phyloP scores from a whole-genome alignment of 2,113 vertebrate species.

The Cyprinus carpio region DNA sequence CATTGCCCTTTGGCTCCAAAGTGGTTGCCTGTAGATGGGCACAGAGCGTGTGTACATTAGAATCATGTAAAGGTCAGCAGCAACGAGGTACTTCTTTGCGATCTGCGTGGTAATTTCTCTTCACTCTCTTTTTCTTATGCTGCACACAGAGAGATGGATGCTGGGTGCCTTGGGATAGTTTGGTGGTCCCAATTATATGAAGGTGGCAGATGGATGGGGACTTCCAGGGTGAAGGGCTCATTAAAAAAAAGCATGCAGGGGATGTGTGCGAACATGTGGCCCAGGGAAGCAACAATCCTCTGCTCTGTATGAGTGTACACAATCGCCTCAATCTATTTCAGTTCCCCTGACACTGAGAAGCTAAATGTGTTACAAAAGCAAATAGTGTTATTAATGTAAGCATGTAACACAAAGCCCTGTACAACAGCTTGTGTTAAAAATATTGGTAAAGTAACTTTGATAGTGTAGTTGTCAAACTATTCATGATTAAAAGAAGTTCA shows the following conservation, averaged over 20 bases:
- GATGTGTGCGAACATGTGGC: not conserved
- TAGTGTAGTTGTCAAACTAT: not conserved
- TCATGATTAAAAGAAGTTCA: not conserved
- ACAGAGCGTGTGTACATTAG: not conserved
- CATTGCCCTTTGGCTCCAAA: not conserved
- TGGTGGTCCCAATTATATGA: conserved; percentile 65
- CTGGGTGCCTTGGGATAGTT: conserved; percentile 55
- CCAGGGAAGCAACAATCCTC: not conserved
- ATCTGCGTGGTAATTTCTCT: not conserved
- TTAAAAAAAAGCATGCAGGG: conserved; percentile 42
- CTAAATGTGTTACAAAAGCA: not conserved
- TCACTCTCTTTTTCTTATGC: not conserved
- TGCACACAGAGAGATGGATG: conserved; percentile 58
- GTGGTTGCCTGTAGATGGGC: not conserved
- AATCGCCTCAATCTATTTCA: not conserved
- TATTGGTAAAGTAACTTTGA: not conserved
- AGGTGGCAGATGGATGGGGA: conserved; percentile 62
- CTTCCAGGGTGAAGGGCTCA: conserved; percentile 57
- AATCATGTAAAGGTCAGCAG: conserved; percentile 19
- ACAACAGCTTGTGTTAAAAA: not conserved
- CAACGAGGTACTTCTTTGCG: not conserved
- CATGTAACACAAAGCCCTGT: not conserved
- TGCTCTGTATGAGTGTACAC: not conserved
- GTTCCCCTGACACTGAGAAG: not conserved
- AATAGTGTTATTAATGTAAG: not conserved